phyloP scores from a whole-genome alignment of 2,797 vertebrate species.

The Benthosema pterotum region DNA sequence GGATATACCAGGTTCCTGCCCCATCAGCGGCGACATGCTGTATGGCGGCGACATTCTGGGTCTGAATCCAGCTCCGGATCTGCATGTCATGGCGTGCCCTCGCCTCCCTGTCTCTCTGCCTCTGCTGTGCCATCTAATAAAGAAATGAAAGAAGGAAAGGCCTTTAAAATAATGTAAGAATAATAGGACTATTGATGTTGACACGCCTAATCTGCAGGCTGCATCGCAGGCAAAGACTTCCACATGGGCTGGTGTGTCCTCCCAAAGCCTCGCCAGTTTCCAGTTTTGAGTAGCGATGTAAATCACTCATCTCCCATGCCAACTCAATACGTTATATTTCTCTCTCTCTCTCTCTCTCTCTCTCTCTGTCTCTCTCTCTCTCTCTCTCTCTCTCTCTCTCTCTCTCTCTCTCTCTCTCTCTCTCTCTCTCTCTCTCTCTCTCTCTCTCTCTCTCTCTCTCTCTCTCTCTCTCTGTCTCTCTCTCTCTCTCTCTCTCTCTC shows the following conservation, averaged over 20 bases:
- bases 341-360: slow-evolving; percentile 25
- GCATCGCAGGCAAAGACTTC: background rate
- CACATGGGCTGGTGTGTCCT: background rate
- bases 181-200: background rate
- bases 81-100: too few species aligned
- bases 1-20: too few species aligned
- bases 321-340: slow-evolving; percentile 6
- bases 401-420: slow-evolving; percentile 25
- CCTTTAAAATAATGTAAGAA: too few species aligned
- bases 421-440: slow-evolving; percentile 25
- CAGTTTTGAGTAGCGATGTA: background rate
- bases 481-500: slow-evolving; percentile 25
- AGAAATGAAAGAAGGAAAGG: too few species aligned
- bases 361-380: slow-evolving; percentile 24
- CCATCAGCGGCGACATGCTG: too few species aligned
- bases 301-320: slow-evolving; percentile 23
- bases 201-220: background rate
- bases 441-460: slow-evolving; percentile 25
- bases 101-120: background rate
- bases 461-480: slow-evolving; percentile 26
- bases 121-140: too few species aligned
- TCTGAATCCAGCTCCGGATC: too few species aligned
- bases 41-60: too few species aligned
- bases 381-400: slow-evolving; percentile 25
- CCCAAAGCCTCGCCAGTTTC: background rate